A percentile compares a stretch with the other conserved stretches of the same genome.
These are phyloP conservation scores for Brachypteracias leptosomus DNA, from an alignment of 2,113 vertebrate species.

Conservation along the genomic window DNA sequence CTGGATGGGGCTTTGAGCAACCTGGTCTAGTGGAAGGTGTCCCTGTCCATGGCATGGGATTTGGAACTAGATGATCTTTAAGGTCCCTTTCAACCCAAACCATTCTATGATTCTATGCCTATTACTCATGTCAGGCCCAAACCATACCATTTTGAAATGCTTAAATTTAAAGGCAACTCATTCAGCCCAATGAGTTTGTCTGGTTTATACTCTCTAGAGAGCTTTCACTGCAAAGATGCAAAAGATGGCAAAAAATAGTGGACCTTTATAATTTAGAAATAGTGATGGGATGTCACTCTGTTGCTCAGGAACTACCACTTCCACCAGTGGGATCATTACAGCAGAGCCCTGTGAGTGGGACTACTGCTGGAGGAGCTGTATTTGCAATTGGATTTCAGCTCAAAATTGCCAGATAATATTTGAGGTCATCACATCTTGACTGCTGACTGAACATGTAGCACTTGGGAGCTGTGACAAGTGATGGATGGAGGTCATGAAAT, in stretches of 20 bases:
- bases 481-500: background rate
- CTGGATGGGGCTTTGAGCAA: background rate
- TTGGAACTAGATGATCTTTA: background rate
- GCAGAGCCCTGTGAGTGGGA: background rate
- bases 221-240: background rate
- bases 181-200: fast-evolving
- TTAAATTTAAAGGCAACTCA: background rate
- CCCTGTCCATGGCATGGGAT: background rate
- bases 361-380: background rate
- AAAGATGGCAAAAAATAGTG: background rate
- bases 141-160: fast-evolving
- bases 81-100: background rate
- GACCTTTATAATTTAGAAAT: background rate
- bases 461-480: background rate
- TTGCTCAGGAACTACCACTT: background rate
- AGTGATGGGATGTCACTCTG: background rate
- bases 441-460: fast-evolving
- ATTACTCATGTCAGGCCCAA: background rate
- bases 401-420: background rate
- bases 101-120: background rate
- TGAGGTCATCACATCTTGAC: background rate
- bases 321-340: background rate
- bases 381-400: background rate
- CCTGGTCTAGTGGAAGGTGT: background rate
- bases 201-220: background rate